phyloP scores from a whole-genome alignment of 2,113 vertebrate genomes.

The Pterocles gutturalis region DNA sequence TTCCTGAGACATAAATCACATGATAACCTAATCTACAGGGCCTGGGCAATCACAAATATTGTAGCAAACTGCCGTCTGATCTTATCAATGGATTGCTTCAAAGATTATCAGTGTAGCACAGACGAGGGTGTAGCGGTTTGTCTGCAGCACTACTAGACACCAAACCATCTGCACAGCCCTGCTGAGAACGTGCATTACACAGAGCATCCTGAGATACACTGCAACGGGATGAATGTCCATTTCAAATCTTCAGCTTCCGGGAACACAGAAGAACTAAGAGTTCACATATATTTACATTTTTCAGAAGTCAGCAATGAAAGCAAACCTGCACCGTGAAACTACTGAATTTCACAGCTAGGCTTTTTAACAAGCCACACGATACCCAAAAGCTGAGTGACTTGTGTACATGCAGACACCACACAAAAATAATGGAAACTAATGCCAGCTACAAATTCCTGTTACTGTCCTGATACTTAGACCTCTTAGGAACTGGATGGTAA shows the following conservation, averaged over 20 bases:
- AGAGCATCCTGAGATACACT: neutral
- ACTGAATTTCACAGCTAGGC: neutral
- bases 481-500: neutral
- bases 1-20: neutral
- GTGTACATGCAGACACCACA: neutral
- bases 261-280: neutral
- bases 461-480: neutral
- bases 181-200: neutral
- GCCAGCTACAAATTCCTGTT: neutral
- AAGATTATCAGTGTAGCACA: neutral
- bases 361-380: neutral
- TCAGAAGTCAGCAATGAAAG: neutral
- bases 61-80: neutral
- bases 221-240: neutral
- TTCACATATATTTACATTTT: neutral
- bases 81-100: neutral
- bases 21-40: neutral
- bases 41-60: neutral
- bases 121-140: neutral
- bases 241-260: neutral
- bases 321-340: neutral
- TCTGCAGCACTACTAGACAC: neutral
- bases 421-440: rapidly evolving
- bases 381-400: neutral
- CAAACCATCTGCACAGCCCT: neutral